Conservation (phyloP, 2,113 vertebrate species). For the Xiphophorus maculatus region DNA sequence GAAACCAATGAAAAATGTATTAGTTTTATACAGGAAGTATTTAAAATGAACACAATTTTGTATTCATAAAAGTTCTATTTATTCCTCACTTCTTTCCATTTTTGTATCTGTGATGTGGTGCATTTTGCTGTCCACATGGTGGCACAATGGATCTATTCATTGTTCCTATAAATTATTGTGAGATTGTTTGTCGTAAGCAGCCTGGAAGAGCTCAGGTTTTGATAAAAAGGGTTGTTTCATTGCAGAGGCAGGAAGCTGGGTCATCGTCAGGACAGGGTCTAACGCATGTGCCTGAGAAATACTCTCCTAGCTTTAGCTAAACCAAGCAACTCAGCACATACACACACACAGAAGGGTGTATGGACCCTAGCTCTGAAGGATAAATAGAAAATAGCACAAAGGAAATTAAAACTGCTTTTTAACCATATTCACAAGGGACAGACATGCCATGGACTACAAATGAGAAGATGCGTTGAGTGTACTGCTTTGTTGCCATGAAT, state of each 20-base stretch:
- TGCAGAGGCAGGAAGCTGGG: background rate
- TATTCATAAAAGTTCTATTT: background rate
- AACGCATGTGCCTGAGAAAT: slow-evolving; percentile 1
- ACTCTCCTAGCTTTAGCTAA: background rate
- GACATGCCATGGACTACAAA: background rate
- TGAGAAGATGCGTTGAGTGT: background rate
- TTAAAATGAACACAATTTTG: slow-evolving; percentile 33
- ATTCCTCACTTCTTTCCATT: background rate
- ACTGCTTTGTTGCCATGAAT: slow-evolving; percentile 3
- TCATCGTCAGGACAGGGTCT: slow-evolving; percentile 2
- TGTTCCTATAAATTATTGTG: background rate
- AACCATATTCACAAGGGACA: background rate
- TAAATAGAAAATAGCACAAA: slow-evolving; percentile 14
- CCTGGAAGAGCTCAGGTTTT: background rate
- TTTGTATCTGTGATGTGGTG: slow-evolving; percentile 12
- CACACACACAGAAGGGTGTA: slow-evolving; percentile 1
- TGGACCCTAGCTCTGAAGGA: slow-evolving; percentile 2
- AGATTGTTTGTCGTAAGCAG: background rate
- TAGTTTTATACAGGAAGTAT: slow-evolving; percentile 51
- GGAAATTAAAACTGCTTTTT: slow-evolving; percentile 16
- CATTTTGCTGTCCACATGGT: slow-evolving; percentile 59
- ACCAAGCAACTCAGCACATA: slow-evolving; percentile 7
- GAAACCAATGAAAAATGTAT: slow-evolving; percentile 47
- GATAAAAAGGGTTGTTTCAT: slow-evolving; percentile 1
- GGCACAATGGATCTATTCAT: slow-evolving; percentile 57